A percentile compares a stretch with the other conserved stretches of the same genome.
These are phyloP conservation scores for Atrina japonica DNA, from an alignment of 2,888 invertebrate genomes.

Conservation along the genomic window DNA sequence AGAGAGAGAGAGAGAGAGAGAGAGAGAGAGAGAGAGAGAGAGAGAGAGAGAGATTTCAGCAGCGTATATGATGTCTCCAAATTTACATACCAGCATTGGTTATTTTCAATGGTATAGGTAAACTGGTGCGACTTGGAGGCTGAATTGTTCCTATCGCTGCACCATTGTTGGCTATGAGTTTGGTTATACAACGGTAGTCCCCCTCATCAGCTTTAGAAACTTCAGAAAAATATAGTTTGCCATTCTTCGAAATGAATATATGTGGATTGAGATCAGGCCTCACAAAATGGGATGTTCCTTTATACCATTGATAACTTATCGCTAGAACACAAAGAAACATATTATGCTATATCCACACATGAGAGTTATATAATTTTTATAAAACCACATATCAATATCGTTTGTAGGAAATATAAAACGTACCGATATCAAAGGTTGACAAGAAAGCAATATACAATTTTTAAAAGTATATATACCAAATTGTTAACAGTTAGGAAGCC, in stretches of 20 bases:
- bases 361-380: background rate
- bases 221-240: conserved; percentile 96
- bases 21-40: conserved; percentile 2
- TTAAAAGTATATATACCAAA: too few relatives aligned
- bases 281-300: conserved; percentile 91
- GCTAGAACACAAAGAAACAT: conserved; percentile 46
- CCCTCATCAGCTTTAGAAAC: conserved; percentile 88
- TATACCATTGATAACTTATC: conserved; percentile 90
- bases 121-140: conserved; percentile 66
- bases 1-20: conserved; percentile 11
- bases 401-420: too few relatives aligned
- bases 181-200: conserved; percentile 69
- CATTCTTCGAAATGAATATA: conserved; percentile 96
- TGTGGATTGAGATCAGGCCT: conserved; percentile 91
- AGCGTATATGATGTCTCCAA: too few relatives aligned
- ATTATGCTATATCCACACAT: background rate
- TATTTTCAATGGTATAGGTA: conserved; percentile 65
- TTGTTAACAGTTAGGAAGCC: too few relatives aligned
- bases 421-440: too few relatives aligned
- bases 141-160: conserved; percentile 65
- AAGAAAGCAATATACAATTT: too few relatives aligned
- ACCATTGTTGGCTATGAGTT: conserved; percentile 59
- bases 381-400: too few relatives aligned
- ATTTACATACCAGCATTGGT: too few relatives aligned
- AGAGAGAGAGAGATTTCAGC: too few relatives aligned